Evolutionary conservation across 1,140 invertebrate species (phyloP).

Genomic region (Platyura marginata): DNA sequence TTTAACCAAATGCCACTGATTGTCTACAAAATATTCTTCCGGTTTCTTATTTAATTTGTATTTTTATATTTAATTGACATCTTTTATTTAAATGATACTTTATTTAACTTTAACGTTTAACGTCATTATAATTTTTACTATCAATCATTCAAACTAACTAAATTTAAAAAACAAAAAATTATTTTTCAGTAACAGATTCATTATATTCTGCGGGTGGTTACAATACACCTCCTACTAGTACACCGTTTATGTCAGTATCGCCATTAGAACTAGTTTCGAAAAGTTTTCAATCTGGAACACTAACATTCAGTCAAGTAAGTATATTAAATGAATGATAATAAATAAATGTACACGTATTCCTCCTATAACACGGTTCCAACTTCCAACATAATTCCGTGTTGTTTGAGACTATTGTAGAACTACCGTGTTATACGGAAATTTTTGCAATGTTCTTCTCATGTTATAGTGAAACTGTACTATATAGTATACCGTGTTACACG

Average conservation of each 20-base stretch:
- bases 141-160: not conserved
- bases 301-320: constrained; percentile 1
- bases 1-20: not conserved
- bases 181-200: constrained; percentile 1
- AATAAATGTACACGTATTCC: too few species aligned
- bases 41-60: not conserved
- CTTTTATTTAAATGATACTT: not conserved
- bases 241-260: not conserved
- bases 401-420: too few species aligned
- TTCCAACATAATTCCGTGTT: too few species aligned
- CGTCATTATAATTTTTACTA: not conserved
- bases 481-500: too few species aligned
- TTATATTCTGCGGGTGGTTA: not conserved
- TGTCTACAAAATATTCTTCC: not conserved
- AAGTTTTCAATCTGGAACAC: constrained; percentile 1
- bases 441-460: too few species aligned
- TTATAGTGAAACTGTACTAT: too few species aligned
- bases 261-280: not conserved
- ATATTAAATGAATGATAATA: too few species aligned
- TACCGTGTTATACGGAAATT: too few species aligned
- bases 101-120: not conserved
- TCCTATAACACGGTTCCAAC: too few species aligned
- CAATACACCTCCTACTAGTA: not conserved
- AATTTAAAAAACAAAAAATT: not conserved
- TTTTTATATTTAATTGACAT: not conserved